phyloP scores from a whole-genome alignment of 92 coral and sea anemone genomes.

The Isaurus tuberculatus region DNA sequence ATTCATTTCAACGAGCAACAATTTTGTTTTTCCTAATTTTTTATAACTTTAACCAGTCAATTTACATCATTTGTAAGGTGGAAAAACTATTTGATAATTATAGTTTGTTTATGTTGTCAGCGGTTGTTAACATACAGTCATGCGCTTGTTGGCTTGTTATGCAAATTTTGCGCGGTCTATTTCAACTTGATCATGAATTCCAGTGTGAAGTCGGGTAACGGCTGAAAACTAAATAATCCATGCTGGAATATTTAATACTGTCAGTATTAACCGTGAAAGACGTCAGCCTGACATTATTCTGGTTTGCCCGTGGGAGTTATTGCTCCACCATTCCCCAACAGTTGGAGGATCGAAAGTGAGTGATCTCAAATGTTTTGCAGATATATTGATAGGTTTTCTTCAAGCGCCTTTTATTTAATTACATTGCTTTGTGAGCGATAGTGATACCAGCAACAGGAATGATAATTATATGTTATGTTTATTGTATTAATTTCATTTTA shows the following conservation, averaged over 20 bases:
- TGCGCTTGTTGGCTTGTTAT: conserved; percentile 14
- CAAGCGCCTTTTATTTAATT: conserved; percentile 28
- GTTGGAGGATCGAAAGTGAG: conserved; percentile 36
- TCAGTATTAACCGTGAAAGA: conserved; percentile 5
- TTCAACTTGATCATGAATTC: conserved; percentile 49
- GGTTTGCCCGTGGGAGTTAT: neutral
- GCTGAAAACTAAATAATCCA: conserved; percentile 35
- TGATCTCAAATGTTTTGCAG: neutral
- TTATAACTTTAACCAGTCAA: too few species aligned
- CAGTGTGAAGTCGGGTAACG: conserved; percentile 47
- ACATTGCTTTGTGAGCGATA: conserved; percentile 23
- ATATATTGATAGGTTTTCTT: neutral
- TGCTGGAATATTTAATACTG: conserved; percentile 5
- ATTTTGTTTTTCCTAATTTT: too few species aligned
- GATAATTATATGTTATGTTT: conserved; percentile 18
- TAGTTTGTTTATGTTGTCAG: conserved; percentile 20
- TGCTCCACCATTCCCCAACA: neutral
- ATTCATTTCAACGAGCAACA: too few species aligned
- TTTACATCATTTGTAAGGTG: too few species aligned
- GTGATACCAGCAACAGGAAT: conserved; percentile 10
- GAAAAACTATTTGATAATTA: too few species aligned
- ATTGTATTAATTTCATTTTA: conserved; percentile 4
- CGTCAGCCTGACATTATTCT: neutral
- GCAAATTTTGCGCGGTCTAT: conserved; percentile 48
- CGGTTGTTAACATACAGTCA: conserved; percentile 21